A percentile compares a stretch with the other conserved stretches of the same genome.
Evolutionary conservation across 1,140 invertebrate genomes (phyloP).

Genomic region (Oncopodura yosiiana): DNA sequence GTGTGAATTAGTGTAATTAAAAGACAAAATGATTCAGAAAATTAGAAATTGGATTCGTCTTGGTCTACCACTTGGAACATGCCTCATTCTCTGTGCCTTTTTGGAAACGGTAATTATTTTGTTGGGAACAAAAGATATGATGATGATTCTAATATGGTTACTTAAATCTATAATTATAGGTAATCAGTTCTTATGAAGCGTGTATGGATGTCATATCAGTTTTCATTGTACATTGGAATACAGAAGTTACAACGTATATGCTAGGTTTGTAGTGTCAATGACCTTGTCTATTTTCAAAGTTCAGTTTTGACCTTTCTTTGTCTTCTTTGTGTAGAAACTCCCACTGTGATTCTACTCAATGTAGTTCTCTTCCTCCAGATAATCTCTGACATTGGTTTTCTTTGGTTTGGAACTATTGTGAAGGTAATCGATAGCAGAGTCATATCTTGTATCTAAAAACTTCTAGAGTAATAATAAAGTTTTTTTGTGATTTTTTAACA

Average conservation of each 20-base stretch:
- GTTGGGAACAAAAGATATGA: background rate
- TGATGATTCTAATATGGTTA: too few species aligned
- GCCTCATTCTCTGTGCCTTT: conserved; percentile 15
- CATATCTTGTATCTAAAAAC: background rate
- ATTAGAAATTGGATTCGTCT: conserved; percentile 6
- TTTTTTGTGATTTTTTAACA: background rate
- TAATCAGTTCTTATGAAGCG: conserved; percentile 23
- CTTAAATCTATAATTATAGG: background rate
- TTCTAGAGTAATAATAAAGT: background rate
- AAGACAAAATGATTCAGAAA: too few species aligned
- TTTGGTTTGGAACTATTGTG: conserved; percentile 19
- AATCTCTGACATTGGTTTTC: conserved; percentile 9
- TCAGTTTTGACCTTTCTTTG: background rate
- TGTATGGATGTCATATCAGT: conserved; percentile 21
- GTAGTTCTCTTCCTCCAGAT: conserved; percentile 20
- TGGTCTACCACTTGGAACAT: conserved; percentile 11
- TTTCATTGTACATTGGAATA: conserved; percentile 24
- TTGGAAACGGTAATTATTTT: conserved; percentile 11
- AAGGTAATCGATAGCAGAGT: background rate
- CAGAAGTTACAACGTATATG: conserved; percentile 13
- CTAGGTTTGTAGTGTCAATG: conserved; percentile 1
- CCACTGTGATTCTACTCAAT: conserved; percentile 18
- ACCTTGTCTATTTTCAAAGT: background rate
- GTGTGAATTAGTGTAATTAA: too few species aligned
- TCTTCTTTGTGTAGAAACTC: conserved; percentile 1